These are phyloP conservation scores for Hylaeus anthracinus DNA, from an alignment of 1,140 invertebrate species.

Conservation along the genomic window DNA sequence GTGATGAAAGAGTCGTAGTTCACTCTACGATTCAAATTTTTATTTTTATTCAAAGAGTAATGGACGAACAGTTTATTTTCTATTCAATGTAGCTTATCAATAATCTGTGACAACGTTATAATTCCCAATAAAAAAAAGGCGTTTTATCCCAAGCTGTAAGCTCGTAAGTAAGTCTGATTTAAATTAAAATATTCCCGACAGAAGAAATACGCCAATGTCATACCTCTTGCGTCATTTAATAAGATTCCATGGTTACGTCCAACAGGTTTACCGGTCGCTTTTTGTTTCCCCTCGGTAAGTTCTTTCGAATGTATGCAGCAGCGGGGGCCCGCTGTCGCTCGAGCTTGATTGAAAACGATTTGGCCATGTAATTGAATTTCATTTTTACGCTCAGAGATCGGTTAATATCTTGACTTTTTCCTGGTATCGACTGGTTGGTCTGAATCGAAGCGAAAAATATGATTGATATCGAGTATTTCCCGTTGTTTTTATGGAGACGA, in stretches of 20 bases:
- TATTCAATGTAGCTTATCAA: too few relatives aligned
- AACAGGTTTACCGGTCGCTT: not conserved
- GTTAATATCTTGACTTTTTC: not conserved
- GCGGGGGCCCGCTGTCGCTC: not conserved
- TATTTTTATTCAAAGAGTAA: too few relatives aligned
- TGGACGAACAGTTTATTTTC: too few relatives aligned
- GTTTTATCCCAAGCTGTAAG: too few relatives aligned
- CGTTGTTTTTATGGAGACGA: not conserved
- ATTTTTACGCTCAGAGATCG: not conserved
- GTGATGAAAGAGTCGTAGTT: too few relatives aligned
- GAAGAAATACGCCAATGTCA: too few relatives aligned
- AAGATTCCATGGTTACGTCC: not conserved
- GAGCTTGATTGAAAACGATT: conserved; percentile 19
- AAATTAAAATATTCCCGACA: too few relatives aligned
- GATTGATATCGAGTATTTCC: conserved; percentile 14
- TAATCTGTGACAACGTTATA: too few relatives aligned
- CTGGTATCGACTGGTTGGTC: not conserved
- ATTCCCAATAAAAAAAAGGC: too few relatives aligned
- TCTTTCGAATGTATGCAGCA: not conserved
- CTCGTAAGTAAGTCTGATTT: too few relatives aligned
- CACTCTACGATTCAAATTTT: too few relatives aligned
- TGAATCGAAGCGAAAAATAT: conserved; percentile 12
- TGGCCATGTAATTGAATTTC: conserved; percentile 15
- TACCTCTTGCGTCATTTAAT: not conserved
- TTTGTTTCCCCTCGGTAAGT: not conserved